Percentiles rank a stretch among this genome's conserved stretches.
Evolutionary conservation across 2,888 invertebrate genomes (phyloP).

Genomic region (Ptilodon capucinus): DNA sequence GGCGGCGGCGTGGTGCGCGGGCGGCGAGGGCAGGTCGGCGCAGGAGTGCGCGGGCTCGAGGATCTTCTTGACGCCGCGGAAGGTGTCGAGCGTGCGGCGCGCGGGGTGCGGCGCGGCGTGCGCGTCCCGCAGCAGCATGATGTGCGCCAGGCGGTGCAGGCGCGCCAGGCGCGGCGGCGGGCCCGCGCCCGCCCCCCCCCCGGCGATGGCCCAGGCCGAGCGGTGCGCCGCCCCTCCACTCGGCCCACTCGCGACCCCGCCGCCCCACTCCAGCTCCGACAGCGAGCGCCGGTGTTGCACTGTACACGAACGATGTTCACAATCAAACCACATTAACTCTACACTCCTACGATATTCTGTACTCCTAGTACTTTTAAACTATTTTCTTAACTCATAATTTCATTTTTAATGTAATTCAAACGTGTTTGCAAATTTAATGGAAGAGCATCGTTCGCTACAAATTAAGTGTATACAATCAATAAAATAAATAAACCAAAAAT

Average conservation of each 20-base stretch:
- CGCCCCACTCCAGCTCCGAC: constrained; percentile 86
- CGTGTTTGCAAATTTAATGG: no score
- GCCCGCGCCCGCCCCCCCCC: constrained; percentile 47
- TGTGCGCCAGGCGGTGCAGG: constrained; percentile 89
- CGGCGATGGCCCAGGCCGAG: constrained; percentile 37
- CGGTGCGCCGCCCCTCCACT: constrained; percentile 45
- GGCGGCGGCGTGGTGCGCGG: constrained; percentile 51
- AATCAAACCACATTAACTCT: not conserved
- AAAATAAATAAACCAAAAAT: no score
- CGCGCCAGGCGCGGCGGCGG: constrained; percentile 66
- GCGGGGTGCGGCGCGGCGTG: constrained; percentile 86
- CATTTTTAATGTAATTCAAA: no score
- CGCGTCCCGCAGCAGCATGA: constrained; percentile 92
- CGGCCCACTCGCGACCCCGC: constrained; percentile 77
- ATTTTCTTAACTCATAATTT: no score
- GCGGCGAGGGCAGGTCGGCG: constrained; percentile 89
- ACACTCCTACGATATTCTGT: no score
- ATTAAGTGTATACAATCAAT: no score
- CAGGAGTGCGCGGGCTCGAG: constrained; percentile 88
- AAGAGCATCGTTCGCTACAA: no score
- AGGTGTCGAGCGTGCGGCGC: constrained; percentile 88
- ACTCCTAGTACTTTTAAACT: no score
- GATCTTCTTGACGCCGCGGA: constrained; percentile 92
- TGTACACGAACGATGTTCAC: constrained; percentile 41
- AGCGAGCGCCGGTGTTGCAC: constrained; percentile 88